Evolutionary conservation across 2,888 invertebrate species (phyloP).

Genomic region (Altica lythri): DNA sequence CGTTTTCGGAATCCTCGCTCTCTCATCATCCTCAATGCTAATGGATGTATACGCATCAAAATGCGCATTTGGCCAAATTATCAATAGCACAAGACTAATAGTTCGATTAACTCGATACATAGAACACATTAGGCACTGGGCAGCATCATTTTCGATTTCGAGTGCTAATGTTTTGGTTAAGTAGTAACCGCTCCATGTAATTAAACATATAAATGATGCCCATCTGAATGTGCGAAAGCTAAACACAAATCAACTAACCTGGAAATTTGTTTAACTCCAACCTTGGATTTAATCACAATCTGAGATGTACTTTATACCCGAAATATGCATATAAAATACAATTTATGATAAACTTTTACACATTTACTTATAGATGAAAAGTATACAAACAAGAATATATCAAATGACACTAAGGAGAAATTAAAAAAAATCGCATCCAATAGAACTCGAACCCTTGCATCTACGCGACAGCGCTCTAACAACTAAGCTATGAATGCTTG

Average conservation of each 20-base stretch:
- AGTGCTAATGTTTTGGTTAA: slow-evolving; percentile 40
- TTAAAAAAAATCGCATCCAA: no score
- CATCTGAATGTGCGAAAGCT: slow-evolving; percentile 20
- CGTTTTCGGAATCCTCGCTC: slow-evolving; percentile 2
- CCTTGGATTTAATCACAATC: slow-evolving; percentile 7
- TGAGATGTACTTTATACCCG: no score
- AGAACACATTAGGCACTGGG: slow-evolving; percentile 41
- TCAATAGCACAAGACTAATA: slow-evolving; percentile 41
- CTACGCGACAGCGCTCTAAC: no score
- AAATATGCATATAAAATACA: no score
- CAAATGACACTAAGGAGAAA: no score
- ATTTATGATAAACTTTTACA: no score
- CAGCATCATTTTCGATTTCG: slow-evolving; percentile 41
- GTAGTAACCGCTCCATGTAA: slow-evolving; percentile 43
- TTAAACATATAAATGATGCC: slow-evolving; percentile 46
- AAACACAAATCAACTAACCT: slow-evolving; percentile 28
- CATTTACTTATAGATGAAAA: no score
- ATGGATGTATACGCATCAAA: slow-evolving; percentile 15
- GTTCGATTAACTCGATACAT: slow-evolving; percentile 47
- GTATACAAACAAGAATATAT: no score
- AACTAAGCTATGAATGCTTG: no score
- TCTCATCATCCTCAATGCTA: no score
- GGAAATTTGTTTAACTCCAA: slow-evolving; percentile 13
- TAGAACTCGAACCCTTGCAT: no score
- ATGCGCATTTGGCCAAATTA: slow-evolving; percentile 24